A percentile compares a stretch with the other conserved stretches of the same genome.
Evolutionary conservation across 1,140 invertebrate genomes (phyloP).

Genomic region (Drosophila pseudoananassae): DNA sequence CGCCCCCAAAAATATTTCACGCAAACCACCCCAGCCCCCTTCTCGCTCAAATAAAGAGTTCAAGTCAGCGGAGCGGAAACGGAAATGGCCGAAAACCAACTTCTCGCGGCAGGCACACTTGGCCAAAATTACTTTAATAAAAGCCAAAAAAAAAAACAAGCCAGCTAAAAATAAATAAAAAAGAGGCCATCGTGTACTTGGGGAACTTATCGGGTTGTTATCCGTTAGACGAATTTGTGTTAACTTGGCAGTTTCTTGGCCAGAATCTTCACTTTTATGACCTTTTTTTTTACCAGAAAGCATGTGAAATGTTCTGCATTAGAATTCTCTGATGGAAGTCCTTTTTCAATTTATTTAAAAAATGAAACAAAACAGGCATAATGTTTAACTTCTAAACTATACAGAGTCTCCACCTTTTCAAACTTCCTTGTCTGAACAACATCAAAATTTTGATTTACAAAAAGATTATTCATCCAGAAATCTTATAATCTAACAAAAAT

Average conservation of each 20-base stretch:
- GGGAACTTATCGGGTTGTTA: neutral
- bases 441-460: no score
- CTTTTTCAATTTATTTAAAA: no score
- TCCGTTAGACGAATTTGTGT: conserved; percentile 15
- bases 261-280: neutral
- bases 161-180: neutral
- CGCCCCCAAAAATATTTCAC: conserved; percentile 47
- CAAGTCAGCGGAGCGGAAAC: conserved; percentile 54
- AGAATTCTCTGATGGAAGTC: no score
- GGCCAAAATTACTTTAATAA: conserved; percentile 6
- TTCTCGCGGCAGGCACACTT: conserved; percentile 8
- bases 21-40: conserved; percentile 1
- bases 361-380: no score
- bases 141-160: neutral
- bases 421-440: no score
- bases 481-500: no score
- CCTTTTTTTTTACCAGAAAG: no score
- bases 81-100: conserved; percentile 28
- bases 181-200: neutral
- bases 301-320: no score
- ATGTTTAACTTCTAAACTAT: no score
- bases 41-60: conserved; percentile 18
- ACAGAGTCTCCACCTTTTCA: no score
- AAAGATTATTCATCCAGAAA: no score
- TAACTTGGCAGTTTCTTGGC: conserved; percentile 17